A percentile compares a stretch with the other conserved stretches of the same genome.
Conservation (phyloP, 23 tunicate species). For the Styela plicata region DNA sequence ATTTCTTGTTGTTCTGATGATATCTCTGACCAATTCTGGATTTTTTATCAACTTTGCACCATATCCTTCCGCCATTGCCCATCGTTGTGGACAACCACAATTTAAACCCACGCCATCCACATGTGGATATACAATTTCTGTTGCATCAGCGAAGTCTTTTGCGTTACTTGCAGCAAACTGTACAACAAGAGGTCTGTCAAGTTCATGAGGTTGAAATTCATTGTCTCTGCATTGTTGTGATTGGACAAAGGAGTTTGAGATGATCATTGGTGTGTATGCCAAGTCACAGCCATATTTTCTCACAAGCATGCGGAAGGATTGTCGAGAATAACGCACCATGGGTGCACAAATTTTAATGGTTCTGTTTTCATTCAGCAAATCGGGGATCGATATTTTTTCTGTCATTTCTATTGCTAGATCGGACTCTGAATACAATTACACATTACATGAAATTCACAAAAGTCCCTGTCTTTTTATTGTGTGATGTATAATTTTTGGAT, state of each 20-base stretch:
- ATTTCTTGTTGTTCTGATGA: slow-evolving; percentile 40
- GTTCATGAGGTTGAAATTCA: slow-evolving; percentile 49
- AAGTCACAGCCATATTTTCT: slow-evolving; percentile 81
- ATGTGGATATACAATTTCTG: slow-evolving; percentile 74
- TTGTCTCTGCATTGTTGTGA: slow-evolving; percentile 70
- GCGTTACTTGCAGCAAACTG: slow-evolving; percentile 95
- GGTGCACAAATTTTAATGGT: slow-evolving; percentile 85
- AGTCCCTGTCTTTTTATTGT: no score
- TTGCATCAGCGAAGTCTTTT: slow-evolving; percentile 57
- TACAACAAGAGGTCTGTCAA: slow-evolving; percentile 72
- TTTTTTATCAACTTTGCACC: slow-evolving; percentile 73
- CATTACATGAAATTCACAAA: no score
- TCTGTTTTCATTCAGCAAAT: slow-evolving; percentile 29
- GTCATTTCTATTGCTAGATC: no score
- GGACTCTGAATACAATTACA: no score
- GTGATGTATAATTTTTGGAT: no score
- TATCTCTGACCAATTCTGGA: slow-evolving; percentile 54
- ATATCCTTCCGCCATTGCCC: slow-evolving; percentile 94
- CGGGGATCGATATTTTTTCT: slow-evolving; percentile 18
- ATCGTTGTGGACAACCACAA: slow-evolving; percentile 95
- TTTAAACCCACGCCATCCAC: slow-evolving; percentile 85
- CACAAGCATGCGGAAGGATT: slow-evolving; percentile 61
- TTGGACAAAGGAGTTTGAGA: slow-evolving; percentile 76
- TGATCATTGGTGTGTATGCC: slow-evolving; percentile 91
- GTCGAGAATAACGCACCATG: slow-evolving; percentile 94